Percentiles rank a stretch among this genome's conserved stretches.
phyloP scores from a whole-genome alignment of 2,113 vertebrate genomes.

The Malurus elegans region DNA sequence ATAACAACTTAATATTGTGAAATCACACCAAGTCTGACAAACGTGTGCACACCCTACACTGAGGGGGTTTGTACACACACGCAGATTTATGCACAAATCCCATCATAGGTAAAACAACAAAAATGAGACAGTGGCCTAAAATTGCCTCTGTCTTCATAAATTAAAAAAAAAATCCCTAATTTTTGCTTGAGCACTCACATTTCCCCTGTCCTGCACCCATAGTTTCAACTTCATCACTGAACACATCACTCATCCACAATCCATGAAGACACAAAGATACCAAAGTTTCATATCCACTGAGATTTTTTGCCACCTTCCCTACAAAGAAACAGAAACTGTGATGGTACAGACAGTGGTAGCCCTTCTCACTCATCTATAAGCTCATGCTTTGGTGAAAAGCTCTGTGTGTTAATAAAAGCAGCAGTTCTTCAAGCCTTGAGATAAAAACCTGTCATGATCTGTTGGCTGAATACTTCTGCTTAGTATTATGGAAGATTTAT shows the following conservation, averaged over 20 bases:
- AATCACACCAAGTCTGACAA: background rate
- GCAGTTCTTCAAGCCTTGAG: background rate
- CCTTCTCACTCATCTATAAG: background rate
- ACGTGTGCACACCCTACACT: fast-evolving
- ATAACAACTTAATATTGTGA: background rate
- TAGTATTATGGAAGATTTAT: background rate
- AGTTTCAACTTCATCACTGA: background rate
- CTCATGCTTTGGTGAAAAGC: background rate
- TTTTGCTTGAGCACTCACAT: background rate
- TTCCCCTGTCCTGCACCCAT: background rate
- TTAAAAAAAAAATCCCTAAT: background rate
- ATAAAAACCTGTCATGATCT: background rate
- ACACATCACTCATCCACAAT: background rate
- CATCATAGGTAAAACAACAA: background rate
- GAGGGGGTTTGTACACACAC: fast-evolving
- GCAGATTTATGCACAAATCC: fast-evolving
- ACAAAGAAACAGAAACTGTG: background rate
- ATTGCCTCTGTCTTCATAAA: background rate
- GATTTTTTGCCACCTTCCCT: background rate
- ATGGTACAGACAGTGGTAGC: background rate
- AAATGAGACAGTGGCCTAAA: background rate
- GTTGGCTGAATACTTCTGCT: background rate
- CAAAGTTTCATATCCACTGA: background rate
- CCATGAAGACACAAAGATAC: background rate
- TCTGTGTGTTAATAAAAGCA: background rate